Evolutionary conservation across 2,797 vertebrate genomes (phyloP).

Genomic region (Pteronotus mesoamericanus): DNA sequence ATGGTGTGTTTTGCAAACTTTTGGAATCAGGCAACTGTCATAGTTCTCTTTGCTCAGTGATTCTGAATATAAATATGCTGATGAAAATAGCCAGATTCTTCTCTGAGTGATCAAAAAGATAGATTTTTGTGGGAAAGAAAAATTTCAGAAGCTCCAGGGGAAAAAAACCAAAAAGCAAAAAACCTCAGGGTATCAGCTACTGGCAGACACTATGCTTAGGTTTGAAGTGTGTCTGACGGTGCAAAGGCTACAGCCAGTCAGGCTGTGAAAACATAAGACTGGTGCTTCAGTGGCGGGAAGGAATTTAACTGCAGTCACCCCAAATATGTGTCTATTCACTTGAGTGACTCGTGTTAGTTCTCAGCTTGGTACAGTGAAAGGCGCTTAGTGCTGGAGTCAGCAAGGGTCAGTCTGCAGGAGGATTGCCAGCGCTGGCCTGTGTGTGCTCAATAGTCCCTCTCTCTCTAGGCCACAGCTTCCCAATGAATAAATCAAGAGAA

Average conservation of each 20-base stretch:
- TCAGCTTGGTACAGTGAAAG: not conserved
- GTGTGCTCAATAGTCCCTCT: not conserved
- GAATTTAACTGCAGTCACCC: not conserved
- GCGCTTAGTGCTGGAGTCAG: not conserved
- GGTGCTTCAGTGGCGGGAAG: not conserved
- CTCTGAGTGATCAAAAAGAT: not conserved
- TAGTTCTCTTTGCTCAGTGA: not conserved
- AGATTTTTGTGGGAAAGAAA: not conserved
- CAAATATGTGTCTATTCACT: not conserved
- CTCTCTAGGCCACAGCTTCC: not conserved
- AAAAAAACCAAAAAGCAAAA: not conserved
- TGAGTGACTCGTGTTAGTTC: not conserved
- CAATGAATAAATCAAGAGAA: not conserved
- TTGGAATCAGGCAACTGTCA: not conserved
- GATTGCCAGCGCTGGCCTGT: not conserved
- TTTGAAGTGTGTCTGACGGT: slow-evolving; percentile 6
- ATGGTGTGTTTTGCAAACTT: slow-evolving; percentile 10
- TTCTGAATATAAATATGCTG: slow-evolving; percentile 30
- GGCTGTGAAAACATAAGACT: not conserved
- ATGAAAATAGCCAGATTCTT: slow-evolving; percentile 8
- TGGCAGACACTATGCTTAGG: not conserved
- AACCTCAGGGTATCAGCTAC: not conserved
- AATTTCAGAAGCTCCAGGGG: not conserved
- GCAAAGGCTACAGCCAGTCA: not conserved
- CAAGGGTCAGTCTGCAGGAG: not conserved